Base-by-base conservation (phyloP, 2,888 invertebrate species). In the Ormia ochracea region DNA sequence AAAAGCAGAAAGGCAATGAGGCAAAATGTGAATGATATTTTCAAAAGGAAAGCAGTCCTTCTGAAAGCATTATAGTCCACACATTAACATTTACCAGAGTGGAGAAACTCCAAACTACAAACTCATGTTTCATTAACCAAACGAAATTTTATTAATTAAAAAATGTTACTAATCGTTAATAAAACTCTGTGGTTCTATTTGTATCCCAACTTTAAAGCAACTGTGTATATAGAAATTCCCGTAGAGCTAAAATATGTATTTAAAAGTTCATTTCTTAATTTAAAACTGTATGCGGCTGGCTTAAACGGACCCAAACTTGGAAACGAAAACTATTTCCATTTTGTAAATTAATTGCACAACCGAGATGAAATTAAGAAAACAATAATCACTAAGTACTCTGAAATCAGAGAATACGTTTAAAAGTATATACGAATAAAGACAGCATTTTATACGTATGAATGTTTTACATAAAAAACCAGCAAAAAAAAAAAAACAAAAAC, bases 141-240 rank as follows among this genome's bases (percentile, higher is more conserved):
- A 36, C 61, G 41, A 65, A 70, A 33, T 7, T 61, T 48, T 45
- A n/a, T 50, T 23, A 9, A 21, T 1, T 21, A 52, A 61, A 28
- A 12, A 19, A 45, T 58, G 69, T 54, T 65, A 78, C 56, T 79
- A 79, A 74, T 74, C 70, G 78, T 45, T 79, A 77, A 63, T 68
- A 54, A 45, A 73, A 76, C 61, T 69, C 54, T 77, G 61, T 78
- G 78, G 73, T 78, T 78, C 78, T 78, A 73, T 78, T 78, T 78
- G 65, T 75, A 70, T 79, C 61, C 78, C 79, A 58, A 75, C 41
- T 41, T 69, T 69, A 52, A 79, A 74, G 69, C 69, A 69, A 76
- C 63, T 74, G 50, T 79, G 56, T 66, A 68, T 68, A 66, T 73
- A 78, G 66, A 73, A 78, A 61, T n/a, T 68, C 78, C 73, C 68